Evolutionary conservation across 37 sponge, comb jelly and placozoan species (phyloP), one percentile per base, ranked within the genome.

Genomic region (Mnemiopsis leidyi): DNA sequence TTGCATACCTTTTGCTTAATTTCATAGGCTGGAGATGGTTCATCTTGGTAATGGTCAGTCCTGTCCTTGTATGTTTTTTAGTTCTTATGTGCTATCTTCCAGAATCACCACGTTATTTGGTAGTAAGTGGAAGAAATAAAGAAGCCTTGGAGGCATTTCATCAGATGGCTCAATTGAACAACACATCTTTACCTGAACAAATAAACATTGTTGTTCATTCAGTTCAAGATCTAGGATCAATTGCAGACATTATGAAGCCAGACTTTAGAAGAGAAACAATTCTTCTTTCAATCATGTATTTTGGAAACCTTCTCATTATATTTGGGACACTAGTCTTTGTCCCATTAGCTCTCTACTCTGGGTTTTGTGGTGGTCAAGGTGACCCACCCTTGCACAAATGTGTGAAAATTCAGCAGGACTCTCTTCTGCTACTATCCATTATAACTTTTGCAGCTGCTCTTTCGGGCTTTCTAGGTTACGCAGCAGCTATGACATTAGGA

Each of bases 341-440:
- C 7, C 82, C 82, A 7, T 30, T 82, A 23, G 82, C 82, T 29
- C 82, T 82, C 30, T 82, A 82, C 32, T 82, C 82, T 30, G 82
- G 38, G 2, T 82, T 82, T 37, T 82, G 82, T 82, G 38, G 82
- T 5, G 82, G 35, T 35, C 36, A 35, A 13, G 37, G 30, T 31
- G 82, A 34, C 1, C 30, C 75, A 7, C 82, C 82, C 1, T 34
- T 35, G 2, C 82, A 82, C 23, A 34, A 34, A 18, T 82, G 82
- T 30, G 82, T 36, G 2, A 7, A 30, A 18, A 37, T 82, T 29
- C 23, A 30, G 23, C 35, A 82, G 38, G 36, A 18, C 23, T 30
- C 82, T 36, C 82, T 82, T 35, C 82, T 82, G 20, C 36, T 13
- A 30, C 38, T 82, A 9, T 20, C 38, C 37, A 23, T 82, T 1